Evolutionary conservation across 2,797 vertebrate genomes (phyloP), one percentile per base, ranked within the genome.

Genomic region (Sebastes minor): DNA sequence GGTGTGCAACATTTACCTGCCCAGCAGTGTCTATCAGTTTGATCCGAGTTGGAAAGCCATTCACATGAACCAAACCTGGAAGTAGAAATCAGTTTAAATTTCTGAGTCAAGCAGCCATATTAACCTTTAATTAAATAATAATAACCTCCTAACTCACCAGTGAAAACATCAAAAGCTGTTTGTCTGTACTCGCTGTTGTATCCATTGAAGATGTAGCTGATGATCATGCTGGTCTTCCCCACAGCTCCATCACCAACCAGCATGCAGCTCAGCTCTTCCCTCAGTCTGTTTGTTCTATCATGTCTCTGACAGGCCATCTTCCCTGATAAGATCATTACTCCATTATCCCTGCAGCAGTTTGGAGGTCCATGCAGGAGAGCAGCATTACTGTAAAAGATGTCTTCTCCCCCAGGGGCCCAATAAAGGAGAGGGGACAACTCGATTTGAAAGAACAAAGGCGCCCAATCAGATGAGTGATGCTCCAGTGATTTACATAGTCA

Each of bases 121-220:
- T 30, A 8, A 22, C 12, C 5, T 59, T 25, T 2, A 35, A 18
- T 25, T 1, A 35, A 18, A 78, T 2, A 66, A 78, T 2, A 66
- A 14, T 5, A 61, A 57, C 18, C 8, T 22, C 60, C 16, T 42
- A 42, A 78, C 92, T 81, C 92, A 98, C 98, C 98, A 8, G 97
- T 97, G 88, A 98, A 99, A 27, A 98, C 98, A 89, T 99, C 97
- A 88, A 99, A 97, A 1, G 97, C 97, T 0, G 98, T 99, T 85
- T 97, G 97, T 57, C 96, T 96, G 92, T 98, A 99, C 75, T 98
- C 96, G 63, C 96, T 95, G 49, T 97, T 97, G 89, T 98, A 99
- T 60, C 97, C 97, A 70, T 99, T 99, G 76, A 97, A 97, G 84
- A 97, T 97, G 93, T 99, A 99, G 93, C 97, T 99, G 88, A 98